phyloP scores from a whole-genome alignment of 2,888 invertebrate genomes.

The Acronicta alni region DNA sequence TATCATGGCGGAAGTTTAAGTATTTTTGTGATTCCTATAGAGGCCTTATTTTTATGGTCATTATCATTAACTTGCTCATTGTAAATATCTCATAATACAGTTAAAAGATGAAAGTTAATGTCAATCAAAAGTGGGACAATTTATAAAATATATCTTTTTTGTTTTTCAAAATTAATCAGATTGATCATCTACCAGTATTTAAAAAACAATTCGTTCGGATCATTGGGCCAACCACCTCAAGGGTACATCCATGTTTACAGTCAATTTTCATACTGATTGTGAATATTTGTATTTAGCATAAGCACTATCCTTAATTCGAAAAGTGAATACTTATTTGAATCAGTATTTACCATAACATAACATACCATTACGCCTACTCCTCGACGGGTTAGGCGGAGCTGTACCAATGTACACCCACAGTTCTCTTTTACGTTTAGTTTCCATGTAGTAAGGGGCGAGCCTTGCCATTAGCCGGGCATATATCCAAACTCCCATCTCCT shows the following conservation, averaged over 20 bases:
- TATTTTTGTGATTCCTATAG: slow-evolving; percentile 46
- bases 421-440: too few species aligned
- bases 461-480: too few species aligned
- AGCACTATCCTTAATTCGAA: background rate
- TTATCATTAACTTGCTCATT: slow-evolving; percentile 39
- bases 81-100: background rate
- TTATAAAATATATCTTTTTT: too few species aligned
- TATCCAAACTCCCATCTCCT: too few species aligned
- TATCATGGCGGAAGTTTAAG: slow-evolving; percentile 50
- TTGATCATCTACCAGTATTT: too few species aligned
- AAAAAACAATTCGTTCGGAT: background rate
- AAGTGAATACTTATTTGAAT: background rate
- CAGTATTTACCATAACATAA: too few species aligned
- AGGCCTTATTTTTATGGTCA: slow-evolving; percentile 43
- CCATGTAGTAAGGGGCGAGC: too few species aligned
- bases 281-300: background rate
- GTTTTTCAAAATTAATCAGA: too few species aligned
- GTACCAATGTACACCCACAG: too few species aligned
- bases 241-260: slow-evolving; percentile 1
- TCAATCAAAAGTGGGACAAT: background rate
- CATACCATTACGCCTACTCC: too few species aligned
- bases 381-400: too few species aligned
- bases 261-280: background rate
- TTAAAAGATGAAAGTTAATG: background rate
- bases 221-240: background rate